Percentiles rank a stretch among this genome's conserved stretches.
These are phyloP conservation scores for Pogonognathellus flavescens DNA, from an alignment of 1,140 invertebrate genomes.

Conservation along the genomic window DNA sequence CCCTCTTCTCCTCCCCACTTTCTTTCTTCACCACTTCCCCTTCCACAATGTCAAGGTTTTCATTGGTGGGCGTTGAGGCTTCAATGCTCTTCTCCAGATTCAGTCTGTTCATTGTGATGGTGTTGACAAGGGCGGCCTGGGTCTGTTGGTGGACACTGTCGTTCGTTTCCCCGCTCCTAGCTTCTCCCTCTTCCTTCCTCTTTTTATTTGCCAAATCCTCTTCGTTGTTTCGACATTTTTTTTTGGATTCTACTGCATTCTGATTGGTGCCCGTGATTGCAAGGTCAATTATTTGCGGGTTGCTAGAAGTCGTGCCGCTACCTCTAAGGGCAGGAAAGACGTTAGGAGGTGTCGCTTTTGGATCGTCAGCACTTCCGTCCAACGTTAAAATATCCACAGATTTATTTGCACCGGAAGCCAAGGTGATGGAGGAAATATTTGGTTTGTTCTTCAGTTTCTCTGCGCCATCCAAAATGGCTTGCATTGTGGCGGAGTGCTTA, in stretches of 20 bases:
- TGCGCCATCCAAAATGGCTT: slow-evolving; percentile 77
- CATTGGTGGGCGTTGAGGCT: not conserved
- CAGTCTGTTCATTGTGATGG: slow-evolving; percentile 60
- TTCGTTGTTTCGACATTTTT: not conserved
- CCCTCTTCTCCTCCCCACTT: not conserved
- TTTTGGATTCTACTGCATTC: too few relatives aligned
- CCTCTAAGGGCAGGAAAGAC: not conserved
- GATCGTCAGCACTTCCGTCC: slow-evolving; percentile 1
- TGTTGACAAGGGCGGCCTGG: not conserved
- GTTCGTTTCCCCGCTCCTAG: too few relatives aligned
- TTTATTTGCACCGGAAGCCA: slow-evolving; percentile 6
- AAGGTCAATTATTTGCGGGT: too few relatives aligned
- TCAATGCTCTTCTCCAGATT: slow-evolving; percentile 63
- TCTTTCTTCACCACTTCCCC: slow-evolving; percentile 10
- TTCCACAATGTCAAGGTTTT: not conserved
- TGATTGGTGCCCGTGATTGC: too few relatives aligned
- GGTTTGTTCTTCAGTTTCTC: slow-evolving; percentile 69
- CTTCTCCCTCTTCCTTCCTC: too few relatives aligned
- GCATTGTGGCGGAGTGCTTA: slow-evolving; percentile 81
- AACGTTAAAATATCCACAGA: not conserved
- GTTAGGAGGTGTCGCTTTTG: not conserved
- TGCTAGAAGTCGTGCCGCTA: not conserved
- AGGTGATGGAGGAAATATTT: slow-evolving; percentile 45
- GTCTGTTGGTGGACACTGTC: too few relatives aligned
- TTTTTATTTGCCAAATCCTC: not conserved